These are phyloP conservation scores for Apostichopus parvimensis DNA, from an alignment of 35 echinoderm and acorn worm species.

Conservation along the genomic window DNA sequence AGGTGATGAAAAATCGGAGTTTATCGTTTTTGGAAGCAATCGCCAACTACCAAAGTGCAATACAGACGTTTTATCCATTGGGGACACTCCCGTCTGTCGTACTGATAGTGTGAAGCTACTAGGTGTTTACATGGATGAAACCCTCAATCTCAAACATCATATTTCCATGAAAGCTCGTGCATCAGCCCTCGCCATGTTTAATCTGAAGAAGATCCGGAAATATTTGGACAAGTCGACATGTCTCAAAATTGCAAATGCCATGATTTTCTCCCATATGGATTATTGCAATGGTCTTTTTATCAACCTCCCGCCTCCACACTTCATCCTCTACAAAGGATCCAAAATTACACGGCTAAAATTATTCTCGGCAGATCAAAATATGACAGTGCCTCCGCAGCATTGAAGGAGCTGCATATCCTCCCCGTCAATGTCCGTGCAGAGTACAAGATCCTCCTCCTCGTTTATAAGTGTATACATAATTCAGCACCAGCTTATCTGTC, in stretches of 20 bases:
- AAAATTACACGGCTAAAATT: slow-evolving; percentile 52
- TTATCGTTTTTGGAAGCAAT: slow-evolving; percentile 14
- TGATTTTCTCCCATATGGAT: slow-evolving; percentile 34
- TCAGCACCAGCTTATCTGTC: too few relatives aligned
- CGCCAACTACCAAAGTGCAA: neutral
- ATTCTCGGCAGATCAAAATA: slow-evolving; percentile 27
- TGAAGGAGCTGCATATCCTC: slow-evolving; percentile 27
- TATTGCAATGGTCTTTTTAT: slow-evolving; percentile 48
- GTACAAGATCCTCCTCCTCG: slow-evolving; percentile 11
- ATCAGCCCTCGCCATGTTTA: slow-evolving; percentile 20
- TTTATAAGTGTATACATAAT: too few relatives aligned
- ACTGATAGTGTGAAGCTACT: slow-evolving; percentile 16
- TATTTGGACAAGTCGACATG: slow-evolving; percentile 17
- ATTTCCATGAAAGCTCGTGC: slow-evolving; percentile 32
- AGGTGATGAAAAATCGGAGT: slow-evolving; percentile 17
- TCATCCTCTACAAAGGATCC: slow-evolving; percentile 27
- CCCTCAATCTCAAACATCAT: slow-evolving; percentile 27
- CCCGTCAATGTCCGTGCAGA: neutral
- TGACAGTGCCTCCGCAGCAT: slow-evolving; percentile 45
- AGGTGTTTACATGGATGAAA: slow-evolving; percentile 37
- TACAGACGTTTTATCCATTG: slow-evolving; percentile 7
- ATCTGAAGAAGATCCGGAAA: slow-evolving; percentile 40
- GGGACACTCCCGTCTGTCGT: neutral
- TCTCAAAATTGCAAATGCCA: slow-evolving; percentile 20
- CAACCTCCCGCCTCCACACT: slow-evolving; percentile 10